Conservation (phyloP, 2,113 vertebrate genomes). For the Grammomys dolichurus region DNA sequence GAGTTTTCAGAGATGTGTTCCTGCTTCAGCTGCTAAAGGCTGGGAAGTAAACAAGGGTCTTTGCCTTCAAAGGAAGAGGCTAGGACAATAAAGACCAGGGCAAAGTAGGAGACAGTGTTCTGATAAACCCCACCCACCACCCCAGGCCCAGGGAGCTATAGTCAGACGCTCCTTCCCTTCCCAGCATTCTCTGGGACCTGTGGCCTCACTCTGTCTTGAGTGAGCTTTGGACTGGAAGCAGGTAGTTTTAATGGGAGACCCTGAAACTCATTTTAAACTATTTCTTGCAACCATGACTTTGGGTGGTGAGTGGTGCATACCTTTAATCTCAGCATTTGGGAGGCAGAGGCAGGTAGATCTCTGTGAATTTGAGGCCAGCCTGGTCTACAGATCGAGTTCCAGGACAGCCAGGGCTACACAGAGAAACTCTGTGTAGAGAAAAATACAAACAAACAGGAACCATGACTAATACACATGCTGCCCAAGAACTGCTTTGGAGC, state of each 20-base stretch:
- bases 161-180: neutral
- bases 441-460: neutral
- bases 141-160: neutral
- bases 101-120: neutral
- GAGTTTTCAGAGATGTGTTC: neutral
- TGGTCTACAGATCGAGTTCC: neutral
- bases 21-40: neutral
- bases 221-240: neutral
- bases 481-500: neutral
- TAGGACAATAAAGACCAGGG: neutral
- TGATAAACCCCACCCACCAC: neutral
- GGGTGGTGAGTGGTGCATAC: neutral
- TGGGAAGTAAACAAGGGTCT: neutral
- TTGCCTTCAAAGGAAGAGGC: conserved; percentile 3
- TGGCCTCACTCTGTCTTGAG: neutral
- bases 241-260: neutral
- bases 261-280: conserved; percentile 6
- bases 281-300: neutral
- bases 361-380: neutral
- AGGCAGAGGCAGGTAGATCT: neutral
- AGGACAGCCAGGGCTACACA: neutral
- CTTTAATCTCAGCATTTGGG: neutral
- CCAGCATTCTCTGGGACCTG: neutral
- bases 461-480: neutral
- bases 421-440: neutral